Evolutionary conservation across 2,888 invertebrate species (phyloP).

Genomic region (Sinotaia quadrata): DNA sequence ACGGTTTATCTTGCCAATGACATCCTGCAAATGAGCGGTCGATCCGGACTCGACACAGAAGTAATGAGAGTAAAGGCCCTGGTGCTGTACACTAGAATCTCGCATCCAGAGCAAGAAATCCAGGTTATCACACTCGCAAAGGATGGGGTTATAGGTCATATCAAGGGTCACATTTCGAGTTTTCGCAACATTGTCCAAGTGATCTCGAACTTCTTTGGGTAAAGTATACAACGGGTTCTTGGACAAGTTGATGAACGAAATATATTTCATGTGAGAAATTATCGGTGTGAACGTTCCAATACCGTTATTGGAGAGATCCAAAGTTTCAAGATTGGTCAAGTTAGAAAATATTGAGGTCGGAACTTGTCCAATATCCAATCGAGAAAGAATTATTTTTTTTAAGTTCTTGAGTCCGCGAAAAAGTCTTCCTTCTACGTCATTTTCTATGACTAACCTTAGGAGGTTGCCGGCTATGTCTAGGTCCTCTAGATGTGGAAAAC

Average conservation of each 20-base stretch:
- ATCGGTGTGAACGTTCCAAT: slow-evolving; percentile 11
- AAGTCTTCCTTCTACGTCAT: too few species aligned
- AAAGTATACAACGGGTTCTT: slow-evolving; percentile 23
- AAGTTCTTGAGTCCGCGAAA: too few species aligned
- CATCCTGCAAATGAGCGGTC: not conserved
- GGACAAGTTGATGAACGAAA: slow-evolving; percentile 22
- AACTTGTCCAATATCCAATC: slow-evolving; percentile 24
- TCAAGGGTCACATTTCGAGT: too few species aligned
- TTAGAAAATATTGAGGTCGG: not conserved
- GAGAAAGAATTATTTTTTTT: slow-evolving; percentile 26
- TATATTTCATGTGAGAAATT: slow-evolving; percentile 23
- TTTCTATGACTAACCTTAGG: not conserved
- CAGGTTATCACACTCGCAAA: too few species aligned
- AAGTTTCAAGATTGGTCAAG: too few species aligned
- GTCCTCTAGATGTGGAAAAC: not conserved
- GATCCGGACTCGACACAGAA: slow-evolving; percentile 22
- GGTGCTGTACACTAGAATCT: slow-evolving; percentile 19
- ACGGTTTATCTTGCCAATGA: not conserved
- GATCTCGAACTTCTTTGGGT: too few species aligned
- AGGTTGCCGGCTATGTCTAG: too few species aligned
- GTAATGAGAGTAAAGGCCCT: slow-evolving; percentile 12
- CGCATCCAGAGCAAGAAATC: too few species aligned
- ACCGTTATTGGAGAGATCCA: too few species aligned
- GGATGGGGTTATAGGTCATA: too few species aligned
- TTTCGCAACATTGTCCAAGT: too few species aligned